These are phyloP conservation scores for Xerus rutilus DNA, from an alignment of 2,797 vertebrate genomes.

Conservation along the genomic window DNA sequence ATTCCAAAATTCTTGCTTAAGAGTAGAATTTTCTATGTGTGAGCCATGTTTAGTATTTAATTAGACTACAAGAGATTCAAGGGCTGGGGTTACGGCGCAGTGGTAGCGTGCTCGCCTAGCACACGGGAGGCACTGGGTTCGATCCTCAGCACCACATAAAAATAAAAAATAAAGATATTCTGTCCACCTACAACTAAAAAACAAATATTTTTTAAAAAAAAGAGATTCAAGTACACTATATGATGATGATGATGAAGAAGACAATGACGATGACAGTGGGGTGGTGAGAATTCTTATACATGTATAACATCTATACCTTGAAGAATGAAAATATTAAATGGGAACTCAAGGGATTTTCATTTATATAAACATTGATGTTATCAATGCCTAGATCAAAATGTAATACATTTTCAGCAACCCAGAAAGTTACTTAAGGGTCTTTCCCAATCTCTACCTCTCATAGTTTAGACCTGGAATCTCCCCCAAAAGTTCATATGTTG, in stretches of 20 bases:
- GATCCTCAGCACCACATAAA: too few relatives aligned
- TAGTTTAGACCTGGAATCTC: background rate
- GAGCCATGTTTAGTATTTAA: background rate
- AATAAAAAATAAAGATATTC: too few relatives aligned
- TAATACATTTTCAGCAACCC: background rate
- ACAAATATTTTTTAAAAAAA: too few relatives aligned
- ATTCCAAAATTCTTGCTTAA: constrained; percentile 40
- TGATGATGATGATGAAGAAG: background rate
- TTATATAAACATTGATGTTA: background rate
- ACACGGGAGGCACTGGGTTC: too few relatives aligned
- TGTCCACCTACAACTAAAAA: too few relatives aligned
- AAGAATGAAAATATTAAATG: background rate
- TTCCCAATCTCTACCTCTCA: background rate
- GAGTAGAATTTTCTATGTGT: background rate
- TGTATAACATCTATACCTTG: background rate
- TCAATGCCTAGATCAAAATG: background rate
- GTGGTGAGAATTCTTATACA: background rate
- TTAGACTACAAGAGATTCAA: background rate
- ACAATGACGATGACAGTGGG: background rate
- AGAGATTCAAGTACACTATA: background rate
- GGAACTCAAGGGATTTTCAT: background rate
- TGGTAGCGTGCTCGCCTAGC: too few relatives aligned
- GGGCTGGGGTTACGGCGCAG: too few relatives aligned
- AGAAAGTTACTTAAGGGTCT: background rate
- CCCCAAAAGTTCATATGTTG: background rate